Conservation (phyloP, 2,888 invertebrate genomes). For the Pegoplata infirma region DNA sequence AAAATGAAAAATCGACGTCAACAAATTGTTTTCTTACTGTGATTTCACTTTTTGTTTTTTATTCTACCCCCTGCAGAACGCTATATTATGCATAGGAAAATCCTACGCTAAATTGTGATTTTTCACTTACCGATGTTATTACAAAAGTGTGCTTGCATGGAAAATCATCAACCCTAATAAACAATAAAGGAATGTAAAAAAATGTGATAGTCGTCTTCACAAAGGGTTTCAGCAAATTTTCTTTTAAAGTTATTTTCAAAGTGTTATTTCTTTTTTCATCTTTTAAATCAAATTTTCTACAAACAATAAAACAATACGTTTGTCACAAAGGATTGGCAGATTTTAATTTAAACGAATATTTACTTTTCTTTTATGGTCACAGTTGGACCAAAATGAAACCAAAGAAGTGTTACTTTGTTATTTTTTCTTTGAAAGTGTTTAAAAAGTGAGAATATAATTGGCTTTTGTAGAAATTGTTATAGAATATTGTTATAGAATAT, state of each 20-base stretch:
- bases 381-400: background rate
- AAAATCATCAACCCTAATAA: constrained; percentile 35
- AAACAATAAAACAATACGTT: constrained; percentile 37
- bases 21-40: constrained; percentile 56
- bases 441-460: background rate
- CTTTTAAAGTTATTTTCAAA: constrained; percentile 58
- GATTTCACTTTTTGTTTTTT: constrained; percentile 2
- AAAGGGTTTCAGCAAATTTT: constrained; percentile 43
- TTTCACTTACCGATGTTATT: background rate
- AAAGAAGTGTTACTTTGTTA: background rate
- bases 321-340: constrained; percentile 19
- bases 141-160: background rate
- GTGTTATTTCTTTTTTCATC: constrained; percentile 59
- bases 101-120: constrained; percentile 8
- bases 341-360: constrained; percentile 43
- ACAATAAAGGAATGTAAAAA: constrained; percentile 27
- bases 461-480: constrained; percentile 1
- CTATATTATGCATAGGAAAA: constrained; percentile 28
- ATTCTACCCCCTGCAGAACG: constrained; percentile 18
- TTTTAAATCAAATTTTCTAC: constrained; percentile 35
- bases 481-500: background rate
- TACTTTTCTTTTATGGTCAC: constrained; percentile 22
- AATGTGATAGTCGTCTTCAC: constrained; percentile 5
- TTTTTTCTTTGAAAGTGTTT: background rate
- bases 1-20: constrained; percentile 50